Percentiles rank a stretch among this genome's conserved stretches.
Conservation (phyloP, 2,797 vertebrate genomes). For the Xiphophorus birchmanni region DNA sequence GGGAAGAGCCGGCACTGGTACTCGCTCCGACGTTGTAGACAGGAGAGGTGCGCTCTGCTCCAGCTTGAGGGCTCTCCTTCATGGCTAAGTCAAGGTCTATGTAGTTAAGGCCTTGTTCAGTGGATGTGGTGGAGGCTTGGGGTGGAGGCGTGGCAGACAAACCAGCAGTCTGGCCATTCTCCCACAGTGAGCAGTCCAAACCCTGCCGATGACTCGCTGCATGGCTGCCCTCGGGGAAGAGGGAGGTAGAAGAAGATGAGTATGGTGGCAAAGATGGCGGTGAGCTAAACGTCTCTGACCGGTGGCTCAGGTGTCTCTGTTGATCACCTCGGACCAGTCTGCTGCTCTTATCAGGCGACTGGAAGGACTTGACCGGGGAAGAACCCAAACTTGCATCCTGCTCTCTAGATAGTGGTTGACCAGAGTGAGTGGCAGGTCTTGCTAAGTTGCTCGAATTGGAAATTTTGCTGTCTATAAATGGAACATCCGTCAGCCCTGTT, state of each 20-base stretch:
- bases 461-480: conserved; percentile 65
- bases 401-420: conserved; percentile 64
- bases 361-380: conserved; percentile 73
- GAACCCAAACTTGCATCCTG: conserved; percentile 70
- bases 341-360: conserved; percentile 73
- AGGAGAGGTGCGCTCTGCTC: conserved; percentile 70
- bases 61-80: conserved; percentile 71
- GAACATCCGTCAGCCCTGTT: conserved; percentile 50
- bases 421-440: conserved; percentile 54
- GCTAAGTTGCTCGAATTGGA: conserved; percentile 67
- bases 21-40: conserved; percentile 71
- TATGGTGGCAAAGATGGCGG: conserved; percentile 64
- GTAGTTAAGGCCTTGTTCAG: conserved; percentile 85
- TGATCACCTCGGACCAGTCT: conserved; percentile 67
- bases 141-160: conserved; percentile 64
- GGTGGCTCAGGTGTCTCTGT: conserved; percentile 72
- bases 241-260: conserved; percentile 71
- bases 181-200: conserved; percentile 78
- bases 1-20: conserved; percentile 56
- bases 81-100: conserved; percentile 85
- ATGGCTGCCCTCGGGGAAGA: conserved; percentile 74
- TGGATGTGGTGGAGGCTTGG: conserved; percentile 71
- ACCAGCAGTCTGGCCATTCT: conserved; percentile 66
- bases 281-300: conserved; percentile 75
- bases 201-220: conserved; percentile 67